Percentiles rank a stretch among this genome's conserved stretches.
Evolutionary conservation across 2,888 invertebrate species (phyloP).

Genomic region (Erynnis tages): DNA sequence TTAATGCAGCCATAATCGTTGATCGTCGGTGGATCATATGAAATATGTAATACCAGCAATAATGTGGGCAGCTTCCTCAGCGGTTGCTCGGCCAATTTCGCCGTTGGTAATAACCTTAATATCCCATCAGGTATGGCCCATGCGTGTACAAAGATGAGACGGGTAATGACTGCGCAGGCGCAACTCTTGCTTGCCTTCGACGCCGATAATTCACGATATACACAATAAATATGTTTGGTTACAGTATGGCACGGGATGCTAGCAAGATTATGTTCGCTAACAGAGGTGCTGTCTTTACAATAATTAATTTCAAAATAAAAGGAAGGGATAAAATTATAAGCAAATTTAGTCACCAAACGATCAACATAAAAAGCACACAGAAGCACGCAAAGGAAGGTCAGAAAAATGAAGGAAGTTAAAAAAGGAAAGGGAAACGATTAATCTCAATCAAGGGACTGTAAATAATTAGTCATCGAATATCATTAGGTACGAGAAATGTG

Average conservation of each 20-base stretch:
- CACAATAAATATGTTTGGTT: conserved; percentile 52
- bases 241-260: conserved; percentile 31
- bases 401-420: neutral
- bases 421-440: conserved; percentile 30
- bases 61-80: conserved; percentile 79
- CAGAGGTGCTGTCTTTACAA: no score
- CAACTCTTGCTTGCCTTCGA: conserved; percentile 41
- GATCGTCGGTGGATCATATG: conserved; percentile 71
- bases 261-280: no score
- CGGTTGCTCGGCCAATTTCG: conserved; percentile 76
- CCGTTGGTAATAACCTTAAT: conserved; percentile 78
- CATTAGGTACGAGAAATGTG: conserved; percentile 62
- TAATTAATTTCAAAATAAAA: conserved; percentile 13
- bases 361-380: no score
- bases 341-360: no score
- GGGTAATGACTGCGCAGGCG: conserved; percentile 63
- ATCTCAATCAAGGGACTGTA: conserved; percentile 45
- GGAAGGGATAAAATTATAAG: no score
- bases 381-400: neutral
- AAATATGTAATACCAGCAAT: conserved; percentile 79
- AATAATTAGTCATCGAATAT: conserved; percentile 58
- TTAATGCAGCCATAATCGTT: conserved; percentile 77
- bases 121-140: conserved; percentile 70
- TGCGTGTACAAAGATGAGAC: conserved; percentile 72
- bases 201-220: conserved; percentile 51